Conservation (phyloP, 2,113 vertebrate genomes). For the Eurypyga helias region DNA sequence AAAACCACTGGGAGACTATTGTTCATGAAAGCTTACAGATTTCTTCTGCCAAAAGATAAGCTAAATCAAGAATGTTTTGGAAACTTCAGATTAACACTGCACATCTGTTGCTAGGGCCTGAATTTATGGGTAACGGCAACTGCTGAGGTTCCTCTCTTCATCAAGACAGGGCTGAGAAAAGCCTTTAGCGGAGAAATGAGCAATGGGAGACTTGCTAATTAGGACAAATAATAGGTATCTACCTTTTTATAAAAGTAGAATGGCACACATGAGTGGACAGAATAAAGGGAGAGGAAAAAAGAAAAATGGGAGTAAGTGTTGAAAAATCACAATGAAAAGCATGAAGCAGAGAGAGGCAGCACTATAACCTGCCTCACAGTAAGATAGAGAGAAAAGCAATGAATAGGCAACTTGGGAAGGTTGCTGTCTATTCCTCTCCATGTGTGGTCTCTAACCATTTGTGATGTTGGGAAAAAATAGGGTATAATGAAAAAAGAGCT, state of each 20-base stretch:
- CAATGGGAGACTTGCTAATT: not conserved
- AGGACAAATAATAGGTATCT: not conserved
- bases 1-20: not conserved
- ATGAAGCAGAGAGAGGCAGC: not conserved
- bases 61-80: not conserved
- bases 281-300: not conserved
- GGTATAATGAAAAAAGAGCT: slow-evolving; percentile 4
- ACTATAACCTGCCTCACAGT: not conserved
- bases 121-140: not conserved
- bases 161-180: not conserved
- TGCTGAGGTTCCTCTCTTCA: not conserved
- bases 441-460: slow-evolving; percentile 21
- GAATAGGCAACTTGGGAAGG: not conserved
- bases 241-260: not conserved
- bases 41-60: not conserved
- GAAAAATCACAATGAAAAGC: not conserved
- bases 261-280: not conserved
- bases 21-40: not conserved
- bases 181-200: not conserved
- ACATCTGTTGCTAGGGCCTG: not conserved
- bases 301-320: not conserved
- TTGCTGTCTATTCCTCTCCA: not conserved
- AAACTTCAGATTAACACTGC: not conserved
- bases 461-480: not conserved
- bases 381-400: not conserved